Conservation (phyloP, 2,888 invertebrate species). For the Allolobophora icterica region DNA sequence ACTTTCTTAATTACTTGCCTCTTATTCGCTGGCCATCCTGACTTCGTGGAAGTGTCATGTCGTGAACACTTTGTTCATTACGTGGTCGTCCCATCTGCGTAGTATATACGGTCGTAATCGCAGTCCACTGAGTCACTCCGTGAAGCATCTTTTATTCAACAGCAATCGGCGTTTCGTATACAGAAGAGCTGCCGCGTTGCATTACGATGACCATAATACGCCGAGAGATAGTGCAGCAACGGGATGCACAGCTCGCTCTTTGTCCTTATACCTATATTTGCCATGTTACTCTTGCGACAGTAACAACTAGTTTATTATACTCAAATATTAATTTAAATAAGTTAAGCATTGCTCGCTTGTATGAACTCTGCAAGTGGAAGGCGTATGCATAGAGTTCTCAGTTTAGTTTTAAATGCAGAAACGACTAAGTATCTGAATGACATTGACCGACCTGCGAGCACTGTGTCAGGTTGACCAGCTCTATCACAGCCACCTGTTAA, state of each 20-base stretch:
- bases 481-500: no score
- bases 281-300: background rate
- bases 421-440: no score
- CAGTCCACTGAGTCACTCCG: background rate
- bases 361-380: background rate
- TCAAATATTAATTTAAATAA: background rate
- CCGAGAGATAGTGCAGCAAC: background rate
- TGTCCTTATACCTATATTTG: background rate
- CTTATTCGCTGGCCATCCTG: background rate
- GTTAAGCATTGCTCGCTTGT: background rate
- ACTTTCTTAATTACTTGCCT: background rate
- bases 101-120: background rate
- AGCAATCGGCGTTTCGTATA: background rate
- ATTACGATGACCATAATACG: no score
- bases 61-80: background rate
- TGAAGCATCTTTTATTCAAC: constrained; percentile 11
- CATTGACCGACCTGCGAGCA: no score
- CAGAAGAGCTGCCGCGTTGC: background rate
- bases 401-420: no score
- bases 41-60: constrained; percentile 8
- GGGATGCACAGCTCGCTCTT: background rate
- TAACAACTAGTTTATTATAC: background rate
- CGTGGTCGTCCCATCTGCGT: background rate
- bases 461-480: no score
- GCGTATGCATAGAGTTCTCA: background rate